Evolutionary conservation across 1,140 invertebrate genomes (phyloP), one percentile per base, ranked within the genome.

Genomic region (Cardiocondyla obscurior): DNA sequence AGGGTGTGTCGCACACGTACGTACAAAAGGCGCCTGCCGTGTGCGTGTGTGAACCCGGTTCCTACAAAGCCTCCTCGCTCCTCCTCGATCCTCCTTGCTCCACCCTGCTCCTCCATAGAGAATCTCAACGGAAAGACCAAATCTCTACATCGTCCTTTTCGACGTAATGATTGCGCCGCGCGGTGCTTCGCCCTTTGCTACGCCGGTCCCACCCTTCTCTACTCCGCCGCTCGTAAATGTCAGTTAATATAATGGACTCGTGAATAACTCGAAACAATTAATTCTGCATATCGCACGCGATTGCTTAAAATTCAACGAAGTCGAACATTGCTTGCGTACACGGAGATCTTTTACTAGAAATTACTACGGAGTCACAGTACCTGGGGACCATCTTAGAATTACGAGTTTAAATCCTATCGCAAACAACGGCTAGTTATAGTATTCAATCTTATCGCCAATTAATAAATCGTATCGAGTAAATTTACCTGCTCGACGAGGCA

Each of bases 1-100:
- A 90, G 89, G 90, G 91, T 90, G 88, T 89, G 87, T 90, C 83
- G 87, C 87, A 85, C 86, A 87, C 88, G 86, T 86, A 90, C 72
- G 82, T 72, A 77, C 83, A 73, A 85, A 84, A 86, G 81, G 69
- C 85, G 72, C 84, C 82, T 67, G 33, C n/a, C 72, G 42, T 44
- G 51, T 36, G 81, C 51, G 64, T 64, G 81, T 86, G 85, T 74
- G 74, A 33, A 86, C 65, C 65, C 3, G 33, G 12, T n/a, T 67
- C n/a, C 65, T 60, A 86, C 85, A 87, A 87, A 84, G 73, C 73
- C 22, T 74, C 65, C 65, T 19, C 22, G 33, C 12, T 39, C 57
- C n/a, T 12, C n/a, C 8, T n/a, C 12, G 57, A 8, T 86, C 53
- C 49, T 79, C 30, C 58, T n/a, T 74, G 39, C 62, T 73, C 46